A percentile compares a stretch with the other conserved stretches of the same genome.
Conservation (phyloP, 2,113 vertebrate genomes). For the Conger conger region DNA sequence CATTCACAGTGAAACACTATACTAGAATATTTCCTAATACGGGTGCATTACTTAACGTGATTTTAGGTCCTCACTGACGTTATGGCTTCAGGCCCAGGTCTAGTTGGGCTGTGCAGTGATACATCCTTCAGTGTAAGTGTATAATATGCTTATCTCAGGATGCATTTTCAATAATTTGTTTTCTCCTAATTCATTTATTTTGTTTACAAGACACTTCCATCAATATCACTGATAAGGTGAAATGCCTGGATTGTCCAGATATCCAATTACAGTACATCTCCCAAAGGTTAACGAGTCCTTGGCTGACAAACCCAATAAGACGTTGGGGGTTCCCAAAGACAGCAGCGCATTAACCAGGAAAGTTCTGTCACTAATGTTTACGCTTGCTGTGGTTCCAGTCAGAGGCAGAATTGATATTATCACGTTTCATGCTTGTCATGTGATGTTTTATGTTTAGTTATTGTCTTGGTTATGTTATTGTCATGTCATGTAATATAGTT, state of each 20-base stretch:
- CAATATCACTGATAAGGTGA: constrained; percentile 47
- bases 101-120: no score
- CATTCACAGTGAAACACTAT: no score
- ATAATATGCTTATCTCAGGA: background rate
- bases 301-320: constrained; percentile 43
- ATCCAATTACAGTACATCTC: constrained; percentile 37
- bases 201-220: constrained; percentile 33
- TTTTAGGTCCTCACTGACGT: no score
- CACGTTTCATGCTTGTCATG: no score
- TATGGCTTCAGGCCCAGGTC: no score
- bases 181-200: background rate
- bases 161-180: background rate
- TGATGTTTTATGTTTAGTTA: no score
- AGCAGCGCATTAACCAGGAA: background rate
- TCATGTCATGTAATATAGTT: no score
- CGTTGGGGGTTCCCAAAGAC: background rate
- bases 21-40: no score
- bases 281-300: constrained; percentile 46
- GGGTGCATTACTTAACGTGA: no score
- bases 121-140: background rate
- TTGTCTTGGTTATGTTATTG: no score
- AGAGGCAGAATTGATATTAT: background rate
- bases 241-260: constrained; percentile 52
- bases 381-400: background rate
- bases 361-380: background rate